phyloP scores from a whole-genome alignment of 2,113 vertebrate species.

The Narcine bancroftii region DNA sequence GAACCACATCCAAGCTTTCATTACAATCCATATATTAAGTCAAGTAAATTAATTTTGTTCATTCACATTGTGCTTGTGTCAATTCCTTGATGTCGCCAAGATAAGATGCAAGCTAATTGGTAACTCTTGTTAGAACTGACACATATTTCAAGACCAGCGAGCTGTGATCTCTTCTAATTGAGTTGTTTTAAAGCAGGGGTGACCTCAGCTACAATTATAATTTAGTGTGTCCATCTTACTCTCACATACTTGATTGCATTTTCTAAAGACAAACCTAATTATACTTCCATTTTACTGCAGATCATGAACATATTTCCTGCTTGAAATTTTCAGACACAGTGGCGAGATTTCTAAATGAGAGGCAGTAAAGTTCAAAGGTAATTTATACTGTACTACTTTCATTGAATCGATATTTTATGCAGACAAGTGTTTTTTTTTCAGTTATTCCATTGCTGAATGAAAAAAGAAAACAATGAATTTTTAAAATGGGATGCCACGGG shows the following conservation, averaged over 20 bases:
- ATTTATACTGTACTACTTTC: background rate
- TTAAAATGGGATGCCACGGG: background rate
- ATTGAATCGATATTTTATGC: background rate
- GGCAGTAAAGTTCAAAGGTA: background rate
- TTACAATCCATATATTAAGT: constrained; percentile 1
- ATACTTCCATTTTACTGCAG: background rate
- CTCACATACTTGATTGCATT: background rate
- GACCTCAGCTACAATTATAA: background rate
- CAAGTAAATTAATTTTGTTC: constrained; percentile 6
- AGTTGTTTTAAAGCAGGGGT: background rate
- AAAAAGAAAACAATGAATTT: background rate
- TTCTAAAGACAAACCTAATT: background rate
- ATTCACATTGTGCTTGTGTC: background rate
- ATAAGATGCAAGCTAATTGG: background rate
- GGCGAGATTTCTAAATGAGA: background rate
- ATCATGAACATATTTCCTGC: background rate
- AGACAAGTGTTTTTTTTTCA: background rate
- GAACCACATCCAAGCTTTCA: background rate
- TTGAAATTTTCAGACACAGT: background rate
- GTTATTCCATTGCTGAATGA: background rate
- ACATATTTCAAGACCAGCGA: background rate
- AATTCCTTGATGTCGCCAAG: background rate
- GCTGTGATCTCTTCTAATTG: background rate
- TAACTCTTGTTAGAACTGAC: background rate
- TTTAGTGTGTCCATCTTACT: background rate